These are phyloP conservation scores for Epinephelus cyanopodus DNA, from an alignment of 2,113 vertebrate genomes.

Conservation along the genomic window DNA sequence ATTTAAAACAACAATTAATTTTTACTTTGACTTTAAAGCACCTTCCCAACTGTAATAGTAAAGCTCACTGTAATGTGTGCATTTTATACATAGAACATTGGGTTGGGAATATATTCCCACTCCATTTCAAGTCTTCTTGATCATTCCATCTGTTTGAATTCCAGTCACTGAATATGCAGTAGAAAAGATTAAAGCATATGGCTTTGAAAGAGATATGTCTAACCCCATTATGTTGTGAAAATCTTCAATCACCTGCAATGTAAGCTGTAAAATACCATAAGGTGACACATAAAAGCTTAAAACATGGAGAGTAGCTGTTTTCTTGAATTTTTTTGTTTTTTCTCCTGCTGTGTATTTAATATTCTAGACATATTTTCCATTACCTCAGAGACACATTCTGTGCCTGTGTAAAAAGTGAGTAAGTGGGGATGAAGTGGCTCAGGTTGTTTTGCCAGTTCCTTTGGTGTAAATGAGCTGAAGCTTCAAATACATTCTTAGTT, in stretches of 20 bases:
- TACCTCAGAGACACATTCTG: neutral
- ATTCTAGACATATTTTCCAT: neutral
- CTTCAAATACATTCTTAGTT: neutral
- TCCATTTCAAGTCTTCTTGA: neutral
- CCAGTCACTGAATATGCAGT: neutral
- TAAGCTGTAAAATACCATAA: neutral
- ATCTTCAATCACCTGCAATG: neutral
- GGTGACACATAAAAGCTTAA: neutral
- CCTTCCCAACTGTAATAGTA: too few species aligned
- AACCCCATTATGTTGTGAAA: neutral
- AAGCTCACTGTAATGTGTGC: too few species aligned
- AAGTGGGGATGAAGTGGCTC: neutral
- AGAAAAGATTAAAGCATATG: neutral
- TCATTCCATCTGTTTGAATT: neutral
- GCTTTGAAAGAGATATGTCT: neutral
- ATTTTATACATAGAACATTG: too few species aligned
- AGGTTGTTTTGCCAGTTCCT: neutral
- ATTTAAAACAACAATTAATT: too few species aligned
- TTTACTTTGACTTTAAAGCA: too few species aligned
- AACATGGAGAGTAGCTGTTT: neutral
- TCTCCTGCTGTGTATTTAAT: neutral
- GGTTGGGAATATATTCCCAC: neutral
- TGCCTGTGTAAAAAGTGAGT: neutral
- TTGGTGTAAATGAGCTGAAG: constrained; percentile 15
- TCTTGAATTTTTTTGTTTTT: neutral